Evolutionary conservation across 2,797 vertebrate species (phyloP).

Genomic region (Anguilla pacifica): DNA sequence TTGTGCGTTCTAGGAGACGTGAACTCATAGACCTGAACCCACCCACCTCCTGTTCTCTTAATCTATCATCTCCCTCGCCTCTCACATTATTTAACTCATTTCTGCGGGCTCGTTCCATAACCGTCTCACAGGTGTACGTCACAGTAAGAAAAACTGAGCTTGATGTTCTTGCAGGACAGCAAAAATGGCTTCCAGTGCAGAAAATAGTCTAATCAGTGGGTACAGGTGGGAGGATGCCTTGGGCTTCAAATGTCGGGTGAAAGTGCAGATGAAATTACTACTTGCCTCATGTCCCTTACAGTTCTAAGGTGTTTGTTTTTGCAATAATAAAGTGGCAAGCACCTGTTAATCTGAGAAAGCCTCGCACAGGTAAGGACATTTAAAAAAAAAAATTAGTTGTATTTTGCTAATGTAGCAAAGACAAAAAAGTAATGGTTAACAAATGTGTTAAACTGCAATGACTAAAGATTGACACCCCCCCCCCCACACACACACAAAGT

Average conservation of each 20-base stretch:
- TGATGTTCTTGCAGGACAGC: not conserved
- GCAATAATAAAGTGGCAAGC: not conserved
- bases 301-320: not conserved
- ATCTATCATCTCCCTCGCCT: not conserved
- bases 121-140: conserved; percentile 9
- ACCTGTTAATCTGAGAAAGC: not conserved
- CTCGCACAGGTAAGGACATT: not conserved
- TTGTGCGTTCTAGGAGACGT: not conserved
- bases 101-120: not conserved
- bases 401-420: not conserved
- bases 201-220: not conserved
- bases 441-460: too few relatives aligned
- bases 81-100: not conserved
- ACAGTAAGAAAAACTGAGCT: not conserved
- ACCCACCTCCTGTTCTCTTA: not conserved
- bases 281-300: not conserved
- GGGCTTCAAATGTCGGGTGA: not conserved
- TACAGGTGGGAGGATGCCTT: not conserved
- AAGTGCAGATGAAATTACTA: not conserved
- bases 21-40: not conserved
- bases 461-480: not conserved
- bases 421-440: too few relatives aligned
- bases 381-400: too few relatives aligned
- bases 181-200: conserved; percentile 5
- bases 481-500: too few relatives aligned